Percentiles rank a stretch among this genome's conserved stretches.
These are phyloP conservation scores for Megalops cyprinoides DNA, from an alignment of 2,797 vertebrate species.

Conservation along the genomic window DNA sequence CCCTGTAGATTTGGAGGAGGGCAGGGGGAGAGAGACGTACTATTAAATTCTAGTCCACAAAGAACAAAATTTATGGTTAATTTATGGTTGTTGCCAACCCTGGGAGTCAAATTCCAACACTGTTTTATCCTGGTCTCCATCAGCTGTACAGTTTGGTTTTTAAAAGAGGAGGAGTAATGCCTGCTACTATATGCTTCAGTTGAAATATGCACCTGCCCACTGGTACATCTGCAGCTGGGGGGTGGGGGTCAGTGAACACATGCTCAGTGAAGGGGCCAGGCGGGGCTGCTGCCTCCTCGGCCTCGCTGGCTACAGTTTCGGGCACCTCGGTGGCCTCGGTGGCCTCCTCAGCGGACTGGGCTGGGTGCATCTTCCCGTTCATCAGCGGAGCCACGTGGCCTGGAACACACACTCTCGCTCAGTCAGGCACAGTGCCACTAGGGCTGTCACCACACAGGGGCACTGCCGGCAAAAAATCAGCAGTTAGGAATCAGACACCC, in stretches of 20 bases:
- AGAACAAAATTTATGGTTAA: neutral
- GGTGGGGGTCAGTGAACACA: conserved; percentile 86
- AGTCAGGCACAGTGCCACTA: neutral
- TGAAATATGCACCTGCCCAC: conserved; percentile 15
- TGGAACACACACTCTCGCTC: conserved; percentile 54
- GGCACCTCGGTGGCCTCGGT: conserved; percentile 92
- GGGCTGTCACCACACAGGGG: neutral
- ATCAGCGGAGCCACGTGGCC: conserved; percentile 82
- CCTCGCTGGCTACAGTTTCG: conserved; percentile 73
- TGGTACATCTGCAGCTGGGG: neutral
- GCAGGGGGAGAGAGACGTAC: neutral
- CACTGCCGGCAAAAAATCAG: neutral
- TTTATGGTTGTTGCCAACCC: neutral
- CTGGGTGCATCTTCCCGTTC: conserved; percentile 84
- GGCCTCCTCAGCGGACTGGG: conserved; percentile 93
- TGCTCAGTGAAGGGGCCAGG: conserved; percentile 91
- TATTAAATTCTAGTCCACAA: neutral
- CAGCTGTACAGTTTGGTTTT: neutral
- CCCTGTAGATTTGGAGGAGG: conserved; percentile 63
- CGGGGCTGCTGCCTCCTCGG: conserved; percentile 65
- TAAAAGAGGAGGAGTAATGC: neutral
- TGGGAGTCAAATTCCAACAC: neutral
- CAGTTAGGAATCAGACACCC: no score
- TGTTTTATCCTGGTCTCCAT: neutral
- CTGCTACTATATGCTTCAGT: neutral